These are phyloP conservation scores for Addax nasomaculatus DNA, from an alignment of 2,113 vertebrate genomes.

Conservation along the genomic window DNA sequence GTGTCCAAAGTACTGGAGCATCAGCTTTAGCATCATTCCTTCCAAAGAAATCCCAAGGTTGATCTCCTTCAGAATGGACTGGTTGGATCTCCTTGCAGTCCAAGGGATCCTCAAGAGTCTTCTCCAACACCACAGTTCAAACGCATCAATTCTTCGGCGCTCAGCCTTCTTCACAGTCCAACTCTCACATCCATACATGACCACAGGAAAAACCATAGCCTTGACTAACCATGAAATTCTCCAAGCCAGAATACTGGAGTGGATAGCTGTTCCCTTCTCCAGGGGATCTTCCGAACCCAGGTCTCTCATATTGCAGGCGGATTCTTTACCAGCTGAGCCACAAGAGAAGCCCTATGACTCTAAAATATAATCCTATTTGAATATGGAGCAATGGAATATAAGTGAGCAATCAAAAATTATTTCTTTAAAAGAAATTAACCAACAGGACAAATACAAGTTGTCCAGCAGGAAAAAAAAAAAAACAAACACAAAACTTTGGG, in stretches of 20 bases:
- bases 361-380: neutral
- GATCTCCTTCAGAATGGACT: too few relatives aligned
- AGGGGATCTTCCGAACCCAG: neutral
- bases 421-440: conserved; percentile 9
- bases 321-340: neutral
- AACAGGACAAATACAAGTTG: neutral
- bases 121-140: too few relatives aligned
- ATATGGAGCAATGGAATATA: neutral
- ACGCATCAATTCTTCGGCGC: too few relatives aligned
- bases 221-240: neutral
- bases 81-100: too few relatives aligned
- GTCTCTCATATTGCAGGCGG: neutral
- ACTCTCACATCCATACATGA: too few relatives aligned
- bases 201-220: too few relatives aligned
- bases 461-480: neutral
- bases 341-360: neutral
- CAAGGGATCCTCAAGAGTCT: too few relatives aligned
- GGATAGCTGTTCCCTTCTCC: neutral
- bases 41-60: too few relatives aligned
- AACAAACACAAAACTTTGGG: neutral
- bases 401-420: neutral
- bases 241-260: neutral
- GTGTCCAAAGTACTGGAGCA: too few relatives aligned
- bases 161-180: too few relatives aligned
- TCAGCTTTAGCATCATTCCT: too few relatives aligned